Base-by-base conservation (phyloP, 2,797 vertebrate genomes). In the Sebastes kiyomatsui region DNA sequence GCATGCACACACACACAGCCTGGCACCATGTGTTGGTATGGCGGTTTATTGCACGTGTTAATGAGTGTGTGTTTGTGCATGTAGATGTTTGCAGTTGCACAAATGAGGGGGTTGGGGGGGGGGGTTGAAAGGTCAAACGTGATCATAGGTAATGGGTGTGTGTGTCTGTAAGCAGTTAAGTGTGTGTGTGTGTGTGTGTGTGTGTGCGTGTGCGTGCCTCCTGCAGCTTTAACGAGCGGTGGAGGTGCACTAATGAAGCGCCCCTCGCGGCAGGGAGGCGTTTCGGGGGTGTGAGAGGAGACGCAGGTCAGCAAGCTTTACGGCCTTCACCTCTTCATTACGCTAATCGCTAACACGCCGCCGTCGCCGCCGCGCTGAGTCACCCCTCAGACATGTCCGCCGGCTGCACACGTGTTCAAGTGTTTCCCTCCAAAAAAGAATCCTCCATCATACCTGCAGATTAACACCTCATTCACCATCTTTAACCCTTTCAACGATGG, bases 241-340 rank as follows among this genome's bases (percentile, higher is more conserved):
- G 54, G 81, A 55, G 75, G 70, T 64, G 74, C 27, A 25, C 81
- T 88, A 88, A 88, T 77, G 83, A 90, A 83, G 79, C 79, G 22
- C 56, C 81, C 74, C 78, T 2, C 64, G 77, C 16, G 11, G 73
- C 73, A 1, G 30, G 55, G 46, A 64, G 81, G 84, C 20, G 20
- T 67, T 64, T 77, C 2, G 1, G 72, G 18, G 77, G 84, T 77
- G 90, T 33, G 84, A 86, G 78, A 72, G 76, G 72, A 89, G 77
- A 79, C 8, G 20, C 75, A 72, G 88, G 72, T 86, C 83, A 69
- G 76, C 28, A 6, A 75, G 68, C 14, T 91, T 92, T 75, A 87
- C 78, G 1, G 60, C 73, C 76, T 73, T 52, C 75, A 59, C 58
- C 13, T 77, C 78, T 20, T 83, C 68, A 49, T 76, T 61, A 80